Conservation (phyloP, 2,888 invertebrate genomes). For the Charanyca ferruginea region DNA sequence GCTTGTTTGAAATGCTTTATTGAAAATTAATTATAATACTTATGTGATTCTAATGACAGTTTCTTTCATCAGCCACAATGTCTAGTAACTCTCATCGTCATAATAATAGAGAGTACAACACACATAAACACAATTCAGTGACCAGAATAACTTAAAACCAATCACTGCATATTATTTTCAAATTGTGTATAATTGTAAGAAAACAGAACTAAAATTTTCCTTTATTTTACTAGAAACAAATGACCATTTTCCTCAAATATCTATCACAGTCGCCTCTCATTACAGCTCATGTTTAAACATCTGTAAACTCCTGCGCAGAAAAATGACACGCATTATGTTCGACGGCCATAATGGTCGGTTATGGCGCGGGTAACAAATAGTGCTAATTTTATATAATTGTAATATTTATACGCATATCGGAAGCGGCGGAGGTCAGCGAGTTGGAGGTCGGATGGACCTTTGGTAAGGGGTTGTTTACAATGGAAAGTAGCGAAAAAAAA, state of each 20-base stretch:
- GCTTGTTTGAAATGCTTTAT: no score
- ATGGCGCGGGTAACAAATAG: constrained; percentile 73
- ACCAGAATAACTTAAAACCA: no score
- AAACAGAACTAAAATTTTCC: not conserved
- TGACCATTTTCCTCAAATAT: constrained; percentile 13
- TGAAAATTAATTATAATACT: no score
- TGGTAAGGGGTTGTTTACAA: constrained; percentile 50
- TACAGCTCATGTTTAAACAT: constrained; percentile 38
- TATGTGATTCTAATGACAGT: no score
- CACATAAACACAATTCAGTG: no score
- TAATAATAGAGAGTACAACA: no score
- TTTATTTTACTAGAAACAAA: constrained; percentile 8
- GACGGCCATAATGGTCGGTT: constrained; percentile 56
- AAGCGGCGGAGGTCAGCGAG: constrained; percentile 69
- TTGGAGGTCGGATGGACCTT: constrained; percentile 59
- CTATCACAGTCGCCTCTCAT: constrained; percentile 40
- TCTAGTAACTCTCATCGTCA: no score
- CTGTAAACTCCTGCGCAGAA: constrained; percentile 45
- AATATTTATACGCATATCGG: constrained; percentile 75
- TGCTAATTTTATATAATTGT: constrained; percentile 77
- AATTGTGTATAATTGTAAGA: not conserved
- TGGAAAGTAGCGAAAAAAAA: not conserved
- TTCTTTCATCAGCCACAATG: no score
- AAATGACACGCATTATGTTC: constrained; percentile 62
- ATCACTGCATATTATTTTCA: no score